These are phyloP conservation scores for Pomacea canaliculata DNA, from an alignment of 2,888 invertebrate genomes.

Conservation along the genomic window DNA sequence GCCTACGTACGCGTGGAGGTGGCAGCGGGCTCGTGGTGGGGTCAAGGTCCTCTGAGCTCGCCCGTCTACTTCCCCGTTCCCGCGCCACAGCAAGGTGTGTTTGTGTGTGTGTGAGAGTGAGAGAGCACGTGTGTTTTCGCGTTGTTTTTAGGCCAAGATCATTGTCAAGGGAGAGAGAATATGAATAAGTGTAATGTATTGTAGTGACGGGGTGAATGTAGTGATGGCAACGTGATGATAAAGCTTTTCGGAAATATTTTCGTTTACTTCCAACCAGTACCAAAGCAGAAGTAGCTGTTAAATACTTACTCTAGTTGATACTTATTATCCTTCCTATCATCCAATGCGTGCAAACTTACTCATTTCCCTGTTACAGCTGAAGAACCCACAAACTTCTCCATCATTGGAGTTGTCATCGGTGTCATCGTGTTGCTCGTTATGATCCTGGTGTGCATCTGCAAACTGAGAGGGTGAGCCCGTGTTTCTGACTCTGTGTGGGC, in stretches of 20 bases:
- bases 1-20: conserved; percentile 15
- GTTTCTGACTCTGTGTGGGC: too few relatives aligned
- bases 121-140: neutral
- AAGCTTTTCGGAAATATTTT: too few relatives aligned
- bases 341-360: too few relatives aligned
- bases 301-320: too few relatives aligned
- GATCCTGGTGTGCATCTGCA: conserved; percentile 21
- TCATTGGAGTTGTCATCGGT: conserved; percentile 14
- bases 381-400: conserved; percentile 5
- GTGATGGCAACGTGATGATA: too few relatives aligned
- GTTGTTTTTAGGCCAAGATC: neutral
- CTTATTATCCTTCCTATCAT: too few relatives aligned
- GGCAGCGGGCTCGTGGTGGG: conserved; percentile 16
- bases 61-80: conserved; percentile 14
- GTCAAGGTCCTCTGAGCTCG: conserved; percentile 4
- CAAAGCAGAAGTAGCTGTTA: too few relatives aligned
- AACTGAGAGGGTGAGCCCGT: conserved; percentile 5
- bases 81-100: conserved; percentile 15
- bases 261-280: too few relatives aligned
- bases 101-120: neutral
- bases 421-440: conserved; percentile 17
- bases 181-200: too few relatives aligned
- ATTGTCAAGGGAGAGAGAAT: too few relatives aligned
- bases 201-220: too few relatives aligned
- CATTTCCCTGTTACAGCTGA: conserved; percentile 8